Evolutionary conservation across 2,113 vertebrate genomes (phyloP).

Genomic region (Phocoena phocoena): DNA sequence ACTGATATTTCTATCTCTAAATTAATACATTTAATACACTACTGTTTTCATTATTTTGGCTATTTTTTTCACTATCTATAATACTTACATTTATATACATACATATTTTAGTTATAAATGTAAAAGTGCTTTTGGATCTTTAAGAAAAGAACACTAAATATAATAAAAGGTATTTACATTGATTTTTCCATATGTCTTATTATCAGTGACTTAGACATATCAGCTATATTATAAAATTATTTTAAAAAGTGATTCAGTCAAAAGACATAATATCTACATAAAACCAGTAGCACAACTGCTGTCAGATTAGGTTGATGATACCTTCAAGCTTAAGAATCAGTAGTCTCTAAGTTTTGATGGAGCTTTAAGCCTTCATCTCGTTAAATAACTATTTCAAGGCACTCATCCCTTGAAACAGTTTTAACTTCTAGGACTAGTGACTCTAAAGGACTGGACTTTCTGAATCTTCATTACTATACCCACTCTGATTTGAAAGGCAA

Average conservation of each 20-base stretch:
- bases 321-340: neutral
- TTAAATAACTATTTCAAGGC: neutral
- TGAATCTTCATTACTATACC: neutral
- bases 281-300: neutral
- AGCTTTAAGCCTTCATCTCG: neutral
- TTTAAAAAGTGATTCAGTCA: neutral
- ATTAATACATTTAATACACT: neutral
- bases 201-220: neutral
- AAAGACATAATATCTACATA: neutral
- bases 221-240: neutral
- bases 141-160: neutral
- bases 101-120: neutral
- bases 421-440: neutral
- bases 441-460: neutral
- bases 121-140: neutral
- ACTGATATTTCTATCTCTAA: neutral
- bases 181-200: neutral
- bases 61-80: neutral
- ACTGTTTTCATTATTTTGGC: neutral
- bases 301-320: neutral
- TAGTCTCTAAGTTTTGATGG: neutral
- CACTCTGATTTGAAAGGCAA: neutral
- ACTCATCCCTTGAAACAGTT: neutral
- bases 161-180: neutral
- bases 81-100: neutral